phyloP scores from a whole-genome alignment of 2,888 invertebrate species.

The Lapara coniferarum region DNA sequence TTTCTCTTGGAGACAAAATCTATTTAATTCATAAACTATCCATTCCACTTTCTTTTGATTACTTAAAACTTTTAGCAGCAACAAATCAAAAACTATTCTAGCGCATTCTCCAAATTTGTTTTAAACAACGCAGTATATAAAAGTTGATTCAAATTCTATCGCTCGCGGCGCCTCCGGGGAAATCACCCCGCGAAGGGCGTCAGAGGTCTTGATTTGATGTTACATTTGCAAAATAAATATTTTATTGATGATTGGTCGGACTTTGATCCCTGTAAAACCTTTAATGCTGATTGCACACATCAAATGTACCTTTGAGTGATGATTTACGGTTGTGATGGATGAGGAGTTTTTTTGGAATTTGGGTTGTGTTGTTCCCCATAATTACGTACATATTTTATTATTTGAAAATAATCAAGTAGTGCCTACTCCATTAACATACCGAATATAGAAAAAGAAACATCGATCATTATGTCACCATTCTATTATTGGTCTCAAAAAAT shows the following conservation, averaged over 20 bases:
- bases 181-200: constrained; percentile 59
- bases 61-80: neutral
- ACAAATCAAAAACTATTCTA: constrained; percentile 27
- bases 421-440: too few species aligned
- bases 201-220: constrained; percentile 59
- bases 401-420: too few species aligned
- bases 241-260: constrained; percentile 59
- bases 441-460: too few species aligned
- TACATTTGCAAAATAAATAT: constrained; percentile 59
- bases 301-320: constrained; percentile 23
- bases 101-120: constrained; percentile 33
- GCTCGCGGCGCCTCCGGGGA: constrained; percentile 60
- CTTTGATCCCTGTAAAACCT: constrained; percentile 55
- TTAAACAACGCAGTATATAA: constrained; percentile 56
- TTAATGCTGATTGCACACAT: constrained; percentile 53
- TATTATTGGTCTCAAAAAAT: too few species aligned
- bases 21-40: neutral
- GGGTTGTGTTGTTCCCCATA: neutral
- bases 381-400: too few species aligned
- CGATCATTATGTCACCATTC: too few species aligned
- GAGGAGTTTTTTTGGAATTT: neutral
- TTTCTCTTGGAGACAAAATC: too few species aligned
- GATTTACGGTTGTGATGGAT: constrained; percentile 10
- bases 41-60: neutral
- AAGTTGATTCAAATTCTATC: constrained; percentile 66